phyloP scores from a whole-genome alignment of 2,797 vertebrate genomes.

The Euthynnus affinis region DNA sequence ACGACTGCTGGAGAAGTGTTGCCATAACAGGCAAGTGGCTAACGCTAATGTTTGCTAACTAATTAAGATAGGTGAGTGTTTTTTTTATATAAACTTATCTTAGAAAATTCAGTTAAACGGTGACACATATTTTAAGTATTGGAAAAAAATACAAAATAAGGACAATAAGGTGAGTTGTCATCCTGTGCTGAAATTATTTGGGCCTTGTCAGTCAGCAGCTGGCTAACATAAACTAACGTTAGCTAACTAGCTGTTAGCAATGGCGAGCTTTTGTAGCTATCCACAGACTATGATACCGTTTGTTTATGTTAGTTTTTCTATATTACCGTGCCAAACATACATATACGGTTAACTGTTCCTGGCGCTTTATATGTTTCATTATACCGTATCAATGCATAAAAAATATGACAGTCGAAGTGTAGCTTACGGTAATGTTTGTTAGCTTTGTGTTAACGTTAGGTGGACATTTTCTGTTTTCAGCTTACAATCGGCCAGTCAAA shows the following conservation, averaged over 20 bases:
- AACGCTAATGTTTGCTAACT: conserved; percentile 84
- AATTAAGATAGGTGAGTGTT: conserved; percentile 71
- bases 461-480: conserved; percentile 67
- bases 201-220: conserved; percentile 68
- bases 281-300: conserved; percentile 47
- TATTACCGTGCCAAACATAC: background rate
- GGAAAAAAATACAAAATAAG: background rate
- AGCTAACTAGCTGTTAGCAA: conserved; percentile 54
- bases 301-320: conserved; percentile 74
- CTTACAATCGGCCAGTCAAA: conserved; percentile 22
- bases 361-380: rapidly evolving
- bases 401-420: background rate
- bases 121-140: background rate
- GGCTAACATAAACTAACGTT: conserved; percentile 40
- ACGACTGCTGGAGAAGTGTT: conserved; percentile 80
- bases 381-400: rapidly evolving
- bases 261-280: conserved; percentile 60
- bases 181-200: conserved; percentile 31
- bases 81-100: conserved; percentile 35
- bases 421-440: conserved; percentile 39
- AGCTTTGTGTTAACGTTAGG: conserved; percentile 46
- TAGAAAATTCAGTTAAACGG: background rate
- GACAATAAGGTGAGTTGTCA: conserved; percentile 56
- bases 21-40: conserved; percentile 85
- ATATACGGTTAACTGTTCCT: rapidly evolving